Base-by-base conservation (phyloP, 2,113 vertebrate species). In the Mesitornis unicolor region DNA sequence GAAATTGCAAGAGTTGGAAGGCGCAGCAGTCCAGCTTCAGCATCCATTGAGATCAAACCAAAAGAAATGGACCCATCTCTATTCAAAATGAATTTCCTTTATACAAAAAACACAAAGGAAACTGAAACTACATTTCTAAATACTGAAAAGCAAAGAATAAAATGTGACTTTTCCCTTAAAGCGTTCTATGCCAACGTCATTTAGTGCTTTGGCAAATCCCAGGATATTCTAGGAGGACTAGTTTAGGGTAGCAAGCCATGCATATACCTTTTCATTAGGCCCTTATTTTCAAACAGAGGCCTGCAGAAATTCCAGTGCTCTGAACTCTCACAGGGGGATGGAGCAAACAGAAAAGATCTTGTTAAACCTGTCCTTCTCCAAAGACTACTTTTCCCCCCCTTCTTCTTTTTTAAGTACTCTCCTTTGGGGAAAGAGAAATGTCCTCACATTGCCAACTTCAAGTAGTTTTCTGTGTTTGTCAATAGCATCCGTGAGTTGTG, bases 91-190 rank as follows among this genome's bases (percentile, higher is more conserved):
- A 93, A 89, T 97, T 96, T 96, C 93, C 91, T 95, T 97, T 97
- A 97, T 95, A 86, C 63, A 87, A 96, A 97, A 95, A 87, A 57
- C 90, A 94, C 85, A 96, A 92, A 92, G 78, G 92, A 96, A 93
- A 89, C 83, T 82, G 77, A 95, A 96, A 83, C 95, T 97, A 96
- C 80, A 83, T 91, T 95, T 90, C 93, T 94, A 93, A 90, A 97
- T 90, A 94, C 57, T 96, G 93, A 97, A 96, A 96, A 96, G 96
- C 89, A 93, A 97, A 94, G 97, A 95, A 97, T 97, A 96, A 95
- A 95, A 95, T 91, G 84, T 96, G 91, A 92, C 89, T 94, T 94
- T 94, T 95, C 91, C 47, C 93, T 94, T 92, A 87, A 93, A 96
- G 84, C 83, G 63, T 87, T 94, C 91, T 94, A 82, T 93, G 87